Conservation (phyloP, 1,140 invertebrate genomes). For the Drosophila nasuta region DNA sequence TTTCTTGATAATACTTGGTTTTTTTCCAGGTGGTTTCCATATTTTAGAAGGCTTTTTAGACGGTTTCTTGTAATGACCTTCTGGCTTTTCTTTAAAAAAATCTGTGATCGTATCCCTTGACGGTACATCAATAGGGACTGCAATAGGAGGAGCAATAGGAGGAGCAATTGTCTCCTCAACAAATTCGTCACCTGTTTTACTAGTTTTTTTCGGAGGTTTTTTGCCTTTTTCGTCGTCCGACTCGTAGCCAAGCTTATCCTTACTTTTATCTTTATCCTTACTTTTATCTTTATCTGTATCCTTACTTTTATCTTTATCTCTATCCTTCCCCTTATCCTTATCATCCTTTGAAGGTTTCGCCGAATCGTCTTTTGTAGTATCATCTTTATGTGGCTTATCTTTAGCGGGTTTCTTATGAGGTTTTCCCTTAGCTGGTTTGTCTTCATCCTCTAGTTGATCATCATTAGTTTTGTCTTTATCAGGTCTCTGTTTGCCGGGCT, state of each 20-base stretch:
- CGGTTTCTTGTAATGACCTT: no score
- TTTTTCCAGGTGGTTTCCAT: background rate
- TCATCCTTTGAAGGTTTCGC: background rate
- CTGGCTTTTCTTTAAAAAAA: no score
- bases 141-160: no score
- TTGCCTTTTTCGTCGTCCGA: no score
- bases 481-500: background rate
- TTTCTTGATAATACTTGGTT: background rate
- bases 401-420: background rate
- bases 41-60: no score
- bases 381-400: conserved; percentile 3
- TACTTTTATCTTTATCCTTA: background rate
- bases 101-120: no score
- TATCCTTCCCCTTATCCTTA: background rate
- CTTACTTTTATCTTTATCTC: background rate
- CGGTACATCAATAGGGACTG: no score
- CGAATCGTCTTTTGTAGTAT: background rate
- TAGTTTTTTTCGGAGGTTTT: no score
- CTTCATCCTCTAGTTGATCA: background rate
- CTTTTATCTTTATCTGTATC: background rate
- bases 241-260: background rate
- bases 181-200: no score
- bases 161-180: no score
- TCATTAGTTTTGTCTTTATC: background rate
- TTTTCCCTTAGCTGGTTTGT: background rate